Conservation (phyloP, 2,888 invertebrate species). For the Rhaphigaster nebulosa region DNA sequence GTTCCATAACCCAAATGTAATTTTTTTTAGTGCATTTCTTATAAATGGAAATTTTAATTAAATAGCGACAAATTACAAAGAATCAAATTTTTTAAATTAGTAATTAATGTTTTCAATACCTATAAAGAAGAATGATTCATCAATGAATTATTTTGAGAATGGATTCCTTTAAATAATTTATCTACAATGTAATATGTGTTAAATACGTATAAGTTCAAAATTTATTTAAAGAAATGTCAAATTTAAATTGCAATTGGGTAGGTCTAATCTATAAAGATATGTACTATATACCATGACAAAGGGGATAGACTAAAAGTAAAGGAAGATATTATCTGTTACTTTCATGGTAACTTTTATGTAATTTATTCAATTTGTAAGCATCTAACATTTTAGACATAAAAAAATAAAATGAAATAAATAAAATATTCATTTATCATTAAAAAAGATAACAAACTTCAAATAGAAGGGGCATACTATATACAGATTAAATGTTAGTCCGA, state of each 20-base stretch:
- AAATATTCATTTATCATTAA: slow-evolving; percentile 8
- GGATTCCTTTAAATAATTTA: not conserved
- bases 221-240: slow-evolving; percentile 11
- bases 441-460: slow-evolving; percentile 43
- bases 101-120: not conserved
- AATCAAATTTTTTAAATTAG: not conserved
- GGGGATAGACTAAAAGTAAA: slow-evolving; percentile 24
- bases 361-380: slow-evolving; percentile 16
- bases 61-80: not conserved
- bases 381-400: slow-evolving; percentile 15
- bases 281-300: slow-evolving; percentile 54
- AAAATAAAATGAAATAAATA: slow-evolving; percentile 12
- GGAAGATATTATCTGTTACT: slow-evolving; percentile 13
- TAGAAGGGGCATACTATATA: not conserved
- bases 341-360: slow-evolving; percentile 34
- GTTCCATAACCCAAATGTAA: slow-evolving; percentile 16
- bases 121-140: not conserved
- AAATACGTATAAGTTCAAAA: not conserved
- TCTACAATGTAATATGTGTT: not conserved
- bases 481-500: slow-evolving; percentile 36
- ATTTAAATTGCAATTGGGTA: slow-evolving; percentile 57
- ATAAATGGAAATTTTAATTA: not conserved
- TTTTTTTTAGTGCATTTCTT: not conserved
- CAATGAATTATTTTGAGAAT: not conserved
- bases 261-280: slow-evolving; percentile 43